These are phyloP conservation scores for Pristis pectinata DNA, from an alignment of 2,797 vertebrate genomes.

Conservation along the genomic window DNA sequence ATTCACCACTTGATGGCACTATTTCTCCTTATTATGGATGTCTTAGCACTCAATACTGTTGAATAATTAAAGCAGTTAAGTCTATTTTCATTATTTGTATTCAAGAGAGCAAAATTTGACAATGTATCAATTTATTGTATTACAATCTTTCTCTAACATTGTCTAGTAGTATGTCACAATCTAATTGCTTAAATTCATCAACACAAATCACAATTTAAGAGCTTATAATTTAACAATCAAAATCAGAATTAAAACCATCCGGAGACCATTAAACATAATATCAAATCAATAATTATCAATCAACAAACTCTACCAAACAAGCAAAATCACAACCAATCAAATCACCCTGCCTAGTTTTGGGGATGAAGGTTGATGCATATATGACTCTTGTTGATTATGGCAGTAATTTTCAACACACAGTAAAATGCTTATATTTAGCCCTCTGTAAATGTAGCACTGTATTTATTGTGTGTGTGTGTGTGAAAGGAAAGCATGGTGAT, in stretches of 20 bases:
- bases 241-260: not conserved
- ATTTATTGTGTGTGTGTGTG: too few relatives aligned
- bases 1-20: slow-evolving; percentile 2
- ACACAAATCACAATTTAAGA: not conserved
- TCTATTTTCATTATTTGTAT: not conserved
- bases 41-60: not conserved
- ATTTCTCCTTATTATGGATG: slow-evolving; percentile 11
- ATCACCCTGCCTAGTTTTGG: not conserved
- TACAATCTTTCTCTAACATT: not conserved
- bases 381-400: not conserved
- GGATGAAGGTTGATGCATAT: not conserved
- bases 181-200: not conserved
- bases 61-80: not conserved
- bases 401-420: not conserved
- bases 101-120: not conserved
- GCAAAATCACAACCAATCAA: not conserved
- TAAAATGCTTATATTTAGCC: not conserved
- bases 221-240: not conserved
- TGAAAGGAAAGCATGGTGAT: not conserved
- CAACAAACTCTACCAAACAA: not conserved
- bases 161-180: not conserved
- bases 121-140: not conserved
- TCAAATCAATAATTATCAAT: not conserved
- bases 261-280: not conserved
- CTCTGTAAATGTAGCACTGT: not conserved